phyloP scores from a whole-genome alignment of 2,113 vertebrate species.

The Etheostoma spectabile region DNA sequence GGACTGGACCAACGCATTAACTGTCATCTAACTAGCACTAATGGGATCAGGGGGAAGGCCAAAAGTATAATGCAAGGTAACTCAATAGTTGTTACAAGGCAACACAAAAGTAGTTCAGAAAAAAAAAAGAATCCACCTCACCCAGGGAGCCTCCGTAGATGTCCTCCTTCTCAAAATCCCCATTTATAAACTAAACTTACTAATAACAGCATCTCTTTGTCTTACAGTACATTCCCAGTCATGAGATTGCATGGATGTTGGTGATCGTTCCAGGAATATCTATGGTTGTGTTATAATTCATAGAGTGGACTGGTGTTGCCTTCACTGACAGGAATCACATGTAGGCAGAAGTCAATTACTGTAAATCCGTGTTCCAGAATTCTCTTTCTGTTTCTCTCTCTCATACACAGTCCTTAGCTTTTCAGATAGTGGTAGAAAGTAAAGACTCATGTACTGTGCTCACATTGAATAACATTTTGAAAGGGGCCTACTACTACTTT shows the following conservation, averaged over 20 bases:
- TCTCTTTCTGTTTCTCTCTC: background rate
- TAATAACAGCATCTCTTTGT: background rate
- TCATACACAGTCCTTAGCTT: background rate
- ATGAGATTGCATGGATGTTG: background rate
- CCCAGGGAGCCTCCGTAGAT: background rate
- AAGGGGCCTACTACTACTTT: no score
- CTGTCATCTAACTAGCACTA: no score
- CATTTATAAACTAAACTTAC: background rate
- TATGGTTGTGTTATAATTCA: background rate
- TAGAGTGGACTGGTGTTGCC: background rate
- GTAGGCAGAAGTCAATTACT: background rate
- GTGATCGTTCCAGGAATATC: slow-evolving; percentile 3
- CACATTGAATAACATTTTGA: no score
- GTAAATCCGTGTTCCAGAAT: background rate
- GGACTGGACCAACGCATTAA: background rate
- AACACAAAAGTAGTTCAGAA: background rate
- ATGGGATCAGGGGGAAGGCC: background rate
- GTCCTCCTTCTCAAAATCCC: background rate
- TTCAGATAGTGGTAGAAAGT: background rate
- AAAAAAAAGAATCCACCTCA: background rate
- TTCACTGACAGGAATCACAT: background rate
- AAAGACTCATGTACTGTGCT: no score
- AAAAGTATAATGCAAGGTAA: background rate
- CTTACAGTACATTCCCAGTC: background rate
- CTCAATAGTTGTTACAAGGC: background rate